Percentiles rank a stretch among this genome's conserved stretches.
These are phyloP conservation scores for Strigamia maritima DNA, from an alignment of 2,888 invertebrate species.

Conservation along the genomic window DNA sequence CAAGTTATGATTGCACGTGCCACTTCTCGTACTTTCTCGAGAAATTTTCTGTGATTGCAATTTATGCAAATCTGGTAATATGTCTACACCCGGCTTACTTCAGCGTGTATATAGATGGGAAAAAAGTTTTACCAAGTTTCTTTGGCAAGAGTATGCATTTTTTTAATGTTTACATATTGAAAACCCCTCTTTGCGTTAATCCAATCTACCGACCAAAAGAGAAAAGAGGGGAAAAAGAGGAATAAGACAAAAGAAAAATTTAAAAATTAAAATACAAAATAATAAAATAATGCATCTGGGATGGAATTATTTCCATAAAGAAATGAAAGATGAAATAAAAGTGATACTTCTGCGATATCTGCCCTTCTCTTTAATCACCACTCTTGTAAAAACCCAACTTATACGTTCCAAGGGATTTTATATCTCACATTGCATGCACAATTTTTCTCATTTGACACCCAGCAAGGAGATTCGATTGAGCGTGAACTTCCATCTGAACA, in stretches of 20 bases:
- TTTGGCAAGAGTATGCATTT: constrained; percentile 19
- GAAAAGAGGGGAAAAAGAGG: not conserved
- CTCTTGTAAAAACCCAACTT: not conserved
- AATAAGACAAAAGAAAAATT: not conserved
- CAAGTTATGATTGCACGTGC: constrained; percentile 32
- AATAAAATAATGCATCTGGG: not conserved
- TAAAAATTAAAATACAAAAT: not conserved
- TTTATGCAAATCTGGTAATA: constrained; percentile 34
- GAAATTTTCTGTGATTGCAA: constrained; percentile 32
- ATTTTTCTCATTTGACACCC: constrained; percentile 24
- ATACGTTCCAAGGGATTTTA: constrained; percentile 5
- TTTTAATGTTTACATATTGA: constrained; percentile 27
- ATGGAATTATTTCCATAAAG: not conserved
- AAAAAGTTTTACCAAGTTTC: constrained; percentile 9
- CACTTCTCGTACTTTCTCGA: constrained; percentile 22
- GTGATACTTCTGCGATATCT: constrained; percentile 9
- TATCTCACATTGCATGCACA: not conserved
- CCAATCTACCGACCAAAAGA: constrained; percentile 15
- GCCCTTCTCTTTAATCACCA: constrained; percentile 5
- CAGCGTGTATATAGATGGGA: not conserved
- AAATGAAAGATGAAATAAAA: not conserved
- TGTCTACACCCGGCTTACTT: constrained; percentile 28
- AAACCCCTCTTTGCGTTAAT: constrained; percentile 10
- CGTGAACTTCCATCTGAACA: constrained; percentile 30
- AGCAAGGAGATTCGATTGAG: constrained; percentile 22